phyloP scores from a whole-genome alignment of 2,113 vertebrate species.

The Copsychus sechellarum region DNA sequence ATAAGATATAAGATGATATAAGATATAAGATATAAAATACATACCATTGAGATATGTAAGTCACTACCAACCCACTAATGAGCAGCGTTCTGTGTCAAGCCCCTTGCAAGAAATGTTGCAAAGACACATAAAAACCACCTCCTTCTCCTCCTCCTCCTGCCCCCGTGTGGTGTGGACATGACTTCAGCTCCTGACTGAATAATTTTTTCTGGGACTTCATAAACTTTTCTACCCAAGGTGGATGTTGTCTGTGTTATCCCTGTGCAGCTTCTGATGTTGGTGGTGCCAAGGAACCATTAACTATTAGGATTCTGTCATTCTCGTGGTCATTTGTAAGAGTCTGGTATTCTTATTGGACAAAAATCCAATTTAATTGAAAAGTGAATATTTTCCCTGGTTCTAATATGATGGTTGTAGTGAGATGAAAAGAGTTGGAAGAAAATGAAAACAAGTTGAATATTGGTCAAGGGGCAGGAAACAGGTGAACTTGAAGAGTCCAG shows the following conservation, averaged over 20 bases:
- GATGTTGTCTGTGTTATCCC: background rate
- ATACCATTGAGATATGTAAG: accelerated
- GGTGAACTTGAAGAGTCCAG: background rate
- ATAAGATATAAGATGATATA: background rate
- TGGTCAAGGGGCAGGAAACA: background rate
- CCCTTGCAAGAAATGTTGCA: background rate
- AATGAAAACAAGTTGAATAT: background rate
- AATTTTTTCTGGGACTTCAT: background rate
- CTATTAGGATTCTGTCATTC: background rate
- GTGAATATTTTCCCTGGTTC: background rate
- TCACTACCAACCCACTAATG: background rate
- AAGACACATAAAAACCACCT: background rate
- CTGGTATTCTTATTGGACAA: background rate
- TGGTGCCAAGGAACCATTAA: background rate
- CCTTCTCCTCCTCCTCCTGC: background rate
- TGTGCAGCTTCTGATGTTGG: background rate
- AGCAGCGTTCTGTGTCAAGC: background rate
- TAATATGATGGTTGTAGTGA: background rate
- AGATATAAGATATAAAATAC: background rate
- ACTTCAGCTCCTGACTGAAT: background rate
- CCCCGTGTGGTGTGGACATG: background rate
- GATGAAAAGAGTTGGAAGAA: background rate
- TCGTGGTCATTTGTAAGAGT: background rate
- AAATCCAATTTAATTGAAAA: background rate
- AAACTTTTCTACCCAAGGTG: background rate